Base-by-base conservation (phyloP, 2,888 invertebrate genomes). In the Sialis fuliginosa region DNA sequence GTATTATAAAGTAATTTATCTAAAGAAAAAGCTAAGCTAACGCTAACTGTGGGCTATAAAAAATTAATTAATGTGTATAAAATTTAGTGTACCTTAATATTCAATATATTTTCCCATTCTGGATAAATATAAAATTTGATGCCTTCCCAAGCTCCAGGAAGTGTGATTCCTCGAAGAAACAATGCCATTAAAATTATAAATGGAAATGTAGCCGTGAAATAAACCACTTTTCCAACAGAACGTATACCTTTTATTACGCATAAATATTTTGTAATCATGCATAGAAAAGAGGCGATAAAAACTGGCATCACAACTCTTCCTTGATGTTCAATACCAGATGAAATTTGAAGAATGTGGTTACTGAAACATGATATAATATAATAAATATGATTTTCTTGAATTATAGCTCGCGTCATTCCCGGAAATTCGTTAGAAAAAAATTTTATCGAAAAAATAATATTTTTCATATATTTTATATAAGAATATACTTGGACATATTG, bases 171-270 rank as follows among this genome's bases (percentile, higher is more conserved):
- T 39, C 88, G 74, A 48, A 86, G 61, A 50, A 89, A 74, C 46
- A 89, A 67, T 35, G 78, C 69, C 53, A 77, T 69, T 6, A 90
- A 69, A 52, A 89, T 77, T 43, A 82, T 56, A 60, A 85, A 85
- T 1, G 89, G 89, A 62, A 88, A 88, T 12, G 82, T 70, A 1
- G 89, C 90, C 0, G 90, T 90, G 59, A 91, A 83, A 62, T 91
- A 92, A 7, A 91, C 89, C 35, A 83, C 85, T 72, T 87, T 88
- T 58, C 87, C 87, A 32, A 87, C 82, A 63, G 85, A 83, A 66
- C 86, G 82, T 51, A 92, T 86, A 44, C 92, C 90, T 55, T 84
- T 83, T 65, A 81, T 80, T 52, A 90, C 83, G 62, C 90, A 90
- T 45, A 88, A 66, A 62, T 85, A 92, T 9, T 87, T 79, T 44